Evolutionary conservation across 2,797 vertebrate genomes (phyloP).

Genomic region (Setipinna tenuifilis): DNA sequence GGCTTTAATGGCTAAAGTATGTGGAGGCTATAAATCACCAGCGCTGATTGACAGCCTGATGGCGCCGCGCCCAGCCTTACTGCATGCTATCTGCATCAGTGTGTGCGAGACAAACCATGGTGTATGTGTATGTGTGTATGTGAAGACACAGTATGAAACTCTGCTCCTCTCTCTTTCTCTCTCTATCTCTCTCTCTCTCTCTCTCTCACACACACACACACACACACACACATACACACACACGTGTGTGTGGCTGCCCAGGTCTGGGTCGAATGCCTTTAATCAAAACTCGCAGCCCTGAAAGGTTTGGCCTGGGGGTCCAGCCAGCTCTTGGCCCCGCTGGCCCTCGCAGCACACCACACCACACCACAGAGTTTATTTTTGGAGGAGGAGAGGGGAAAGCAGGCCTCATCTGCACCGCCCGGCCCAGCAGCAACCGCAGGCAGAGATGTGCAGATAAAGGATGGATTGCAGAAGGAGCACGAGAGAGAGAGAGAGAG

Average conservation of each 20-base stretch:
- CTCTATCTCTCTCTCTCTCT: too few relatives aligned
- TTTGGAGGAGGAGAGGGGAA: conserved; percentile 31
- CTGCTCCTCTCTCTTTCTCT: neutral
- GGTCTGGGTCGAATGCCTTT: conserved; percentile 30
- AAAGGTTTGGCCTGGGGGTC: conserved; percentile 43
- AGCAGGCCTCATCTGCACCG: neutral
- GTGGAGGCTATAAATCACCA: conserved; percentile 54
- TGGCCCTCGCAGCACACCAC: conserved; percentile 21
- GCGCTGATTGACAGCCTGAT: conserved; percentile 54
- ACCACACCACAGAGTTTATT: conserved; percentile 42
- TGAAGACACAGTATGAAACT: neutral
- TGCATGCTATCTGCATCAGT: conserved; percentile 46
- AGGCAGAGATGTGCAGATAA: conserved; percentile 44
- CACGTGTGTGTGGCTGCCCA: neutral
- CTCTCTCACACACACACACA: neutral
- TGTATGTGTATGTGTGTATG: neutral
- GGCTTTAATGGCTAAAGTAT: conserved; percentile 55
- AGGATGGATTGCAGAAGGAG: conserved; percentile 34
- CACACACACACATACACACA: conserved; percentile 8
- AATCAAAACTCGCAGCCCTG: conserved; percentile 43
- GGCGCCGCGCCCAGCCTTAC: conserved; percentile 51
- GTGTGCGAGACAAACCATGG: conserved; percentile 30
- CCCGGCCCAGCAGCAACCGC: conserved; percentile 6
- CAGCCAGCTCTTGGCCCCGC: neutral
- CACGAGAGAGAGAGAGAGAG: conserved; percentile 60